These are phyloP conservation scores for Punctoribates punctum DNA, from an alignment of 2,888 invertebrate genomes.

Conservation along the genomic window DNA sequence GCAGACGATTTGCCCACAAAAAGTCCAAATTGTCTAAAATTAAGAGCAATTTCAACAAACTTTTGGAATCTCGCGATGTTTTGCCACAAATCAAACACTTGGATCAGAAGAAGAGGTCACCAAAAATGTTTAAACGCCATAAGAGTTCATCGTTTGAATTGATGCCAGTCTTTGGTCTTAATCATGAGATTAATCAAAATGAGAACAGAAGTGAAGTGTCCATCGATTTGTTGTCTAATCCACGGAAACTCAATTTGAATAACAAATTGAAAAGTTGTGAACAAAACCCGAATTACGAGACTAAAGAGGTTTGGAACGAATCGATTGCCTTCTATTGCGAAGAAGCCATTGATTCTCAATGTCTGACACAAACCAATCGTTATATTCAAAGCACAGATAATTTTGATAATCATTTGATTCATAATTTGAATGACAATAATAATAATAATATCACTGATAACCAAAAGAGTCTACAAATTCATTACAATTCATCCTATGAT, in stretches of 20 bases:
- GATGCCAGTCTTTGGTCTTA: constrained; percentile 2
- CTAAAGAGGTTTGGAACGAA: neutral
- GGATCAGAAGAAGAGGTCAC: neutral
- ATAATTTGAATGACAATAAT: constrained; percentile 20
- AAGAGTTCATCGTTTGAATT: neutral
- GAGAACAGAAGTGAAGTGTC: neutral
- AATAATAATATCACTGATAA: constrained; percentile 14
- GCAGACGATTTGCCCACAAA: constrained; percentile 18
- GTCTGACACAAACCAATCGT: constrained; percentile 19
- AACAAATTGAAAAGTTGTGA: neutral
- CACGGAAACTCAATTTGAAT: neutral
- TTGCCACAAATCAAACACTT: constrained; percentile 1
- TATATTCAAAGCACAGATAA: neutral
- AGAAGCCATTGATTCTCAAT: constrained; percentile 10
- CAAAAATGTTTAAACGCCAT: neutral
- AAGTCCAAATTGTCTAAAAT: neutral
- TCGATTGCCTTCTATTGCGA: constrained; percentile 18
- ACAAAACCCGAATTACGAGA: neutral
- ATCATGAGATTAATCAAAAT: neutral
- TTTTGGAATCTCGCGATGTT: constrained; percentile 10
- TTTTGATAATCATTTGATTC: neutral
- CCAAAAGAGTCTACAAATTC: constrained; percentile 23
- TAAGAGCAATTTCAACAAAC: constrained; percentile 2
- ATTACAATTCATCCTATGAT: neutral
- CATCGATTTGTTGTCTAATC: neutral